Percentiles rank a stretch among this genome's conserved stretches.
Conservation (phyloP, 2,113 vertebrate species). For the Lynx canadensis region DNA sequence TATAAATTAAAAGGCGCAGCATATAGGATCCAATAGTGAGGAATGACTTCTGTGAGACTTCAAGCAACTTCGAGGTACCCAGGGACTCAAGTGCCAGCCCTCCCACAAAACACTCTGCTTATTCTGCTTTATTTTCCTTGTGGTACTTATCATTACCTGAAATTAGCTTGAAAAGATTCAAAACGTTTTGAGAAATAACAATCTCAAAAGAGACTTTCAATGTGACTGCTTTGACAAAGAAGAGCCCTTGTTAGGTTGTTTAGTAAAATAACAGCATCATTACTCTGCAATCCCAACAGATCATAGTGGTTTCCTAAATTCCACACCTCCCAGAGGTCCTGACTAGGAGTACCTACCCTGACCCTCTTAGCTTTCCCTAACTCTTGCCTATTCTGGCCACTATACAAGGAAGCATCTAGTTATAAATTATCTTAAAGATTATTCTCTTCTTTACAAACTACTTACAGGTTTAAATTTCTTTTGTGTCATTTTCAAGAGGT, state of each 20-base stretch:
- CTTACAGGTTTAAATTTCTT: background rate
- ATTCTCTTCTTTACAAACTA: background rate
- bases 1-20: background rate
- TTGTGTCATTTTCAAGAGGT: background rate
- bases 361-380: background rate
- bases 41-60: background rate
- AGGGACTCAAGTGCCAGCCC: background rate
- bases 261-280: background rate
- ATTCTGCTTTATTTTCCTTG: background rate
- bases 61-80: background rate
- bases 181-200: background rate
- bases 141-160: background rate
- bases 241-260: background rate
- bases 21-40: background rate
- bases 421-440: background rate
- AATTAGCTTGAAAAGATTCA: background rate
- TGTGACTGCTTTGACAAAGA: background rate
- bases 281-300: background rate
- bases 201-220: background rate
- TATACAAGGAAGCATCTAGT: background rate
- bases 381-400: background rate
- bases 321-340: background rate
- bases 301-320: background rate
- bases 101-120: background rate
- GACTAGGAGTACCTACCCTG: background rate